phyloP scores from a whole-genome alignment of 2,113 vertebrate genomes.

The Irena cyanogastra region DNA sequence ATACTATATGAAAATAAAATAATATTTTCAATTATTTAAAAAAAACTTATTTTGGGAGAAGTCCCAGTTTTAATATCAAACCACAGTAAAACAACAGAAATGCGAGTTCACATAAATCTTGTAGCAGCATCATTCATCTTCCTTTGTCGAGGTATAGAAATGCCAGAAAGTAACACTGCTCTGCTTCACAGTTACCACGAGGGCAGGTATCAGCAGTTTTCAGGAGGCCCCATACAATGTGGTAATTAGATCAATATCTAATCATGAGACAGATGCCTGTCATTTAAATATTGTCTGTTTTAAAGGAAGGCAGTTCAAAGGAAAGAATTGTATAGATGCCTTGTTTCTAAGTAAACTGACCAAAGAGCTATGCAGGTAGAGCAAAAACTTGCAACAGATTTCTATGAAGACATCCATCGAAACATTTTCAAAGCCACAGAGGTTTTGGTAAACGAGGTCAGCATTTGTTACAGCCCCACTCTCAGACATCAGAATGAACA shows the following conservation, averaged over 20 bases:
- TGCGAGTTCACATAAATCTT: neutral
- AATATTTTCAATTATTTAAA: neutral
- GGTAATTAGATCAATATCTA: neutral
- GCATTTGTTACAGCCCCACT: neutral
- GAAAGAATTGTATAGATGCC: neutral
- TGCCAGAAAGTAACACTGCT: neutral
- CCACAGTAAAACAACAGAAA: neutral
- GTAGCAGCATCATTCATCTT: neutral
- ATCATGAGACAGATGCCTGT: neutral
- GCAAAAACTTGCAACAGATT: neutral
- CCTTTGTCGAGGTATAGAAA: neutral
- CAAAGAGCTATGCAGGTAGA: neutral
- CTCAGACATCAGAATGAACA: neutral
- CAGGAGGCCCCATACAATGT: neutral
- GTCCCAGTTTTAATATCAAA: neutral
- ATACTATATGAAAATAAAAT: neutral
- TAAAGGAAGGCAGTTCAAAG: neutral
- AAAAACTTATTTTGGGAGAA: neutral
- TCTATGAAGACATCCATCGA: neutral
- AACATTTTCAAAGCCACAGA: neutral
- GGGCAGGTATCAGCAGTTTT: neutral
- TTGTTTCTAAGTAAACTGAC: neutral
- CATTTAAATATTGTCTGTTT: neutral
- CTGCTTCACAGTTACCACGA: neutral
- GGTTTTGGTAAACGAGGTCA: neutral